phyloP scores from a whole-genome alignment of 1,140 invertebrate species.

The Drosophila pectinifera region DNA sequence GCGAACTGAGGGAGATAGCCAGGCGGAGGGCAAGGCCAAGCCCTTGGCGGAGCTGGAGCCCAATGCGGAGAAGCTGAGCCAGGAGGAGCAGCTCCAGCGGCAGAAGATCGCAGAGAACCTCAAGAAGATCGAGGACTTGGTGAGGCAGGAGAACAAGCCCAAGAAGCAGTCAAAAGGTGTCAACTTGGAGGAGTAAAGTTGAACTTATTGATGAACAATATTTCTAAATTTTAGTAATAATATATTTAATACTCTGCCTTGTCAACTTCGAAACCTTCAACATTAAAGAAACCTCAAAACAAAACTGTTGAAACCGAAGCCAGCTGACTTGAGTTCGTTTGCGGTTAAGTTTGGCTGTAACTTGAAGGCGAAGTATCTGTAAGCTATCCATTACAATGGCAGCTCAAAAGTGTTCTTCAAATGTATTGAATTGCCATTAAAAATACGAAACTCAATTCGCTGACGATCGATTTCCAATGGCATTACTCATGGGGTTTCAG shows the following conservation, averaged over 20 bases:
- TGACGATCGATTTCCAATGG: conserved; percentile 55
- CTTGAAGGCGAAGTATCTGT: conserved; percentile 27
- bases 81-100: conserved; percentile 8
- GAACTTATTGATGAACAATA: no score
- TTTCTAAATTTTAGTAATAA: no score
- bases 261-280: neutral
- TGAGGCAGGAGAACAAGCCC: conserved; percentile 36
- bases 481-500: conserved; percentile 62
- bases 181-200: neutral
- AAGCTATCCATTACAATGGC: conserved; percentile 39
- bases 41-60: conserved; percentile 8
- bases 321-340: conserved; percentile 17
- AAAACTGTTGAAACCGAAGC: conserved; percentile 31
- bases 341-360: conserved; percentile 25
- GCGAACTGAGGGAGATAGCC: conserved; percentile 60
- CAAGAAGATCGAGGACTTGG: conserved; percentile 55
- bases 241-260: no score
- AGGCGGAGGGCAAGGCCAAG: conserved; percentile 6
- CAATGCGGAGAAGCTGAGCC: conserved; percentile 19
- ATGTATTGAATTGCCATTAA: conserved; percentile 52
- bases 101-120: conserved; percentile 45
- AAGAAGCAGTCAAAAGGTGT: neutral
- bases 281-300: conserved; percentile 37
- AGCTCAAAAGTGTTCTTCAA: conserved; percentile 13
- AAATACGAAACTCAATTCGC: conserved; percentile 38